These are phyloP conservation scores for Bombus picipes DNA, from an alignment of 1,140 invertebrate genomes.

Conservation along the genomic window DNA sequence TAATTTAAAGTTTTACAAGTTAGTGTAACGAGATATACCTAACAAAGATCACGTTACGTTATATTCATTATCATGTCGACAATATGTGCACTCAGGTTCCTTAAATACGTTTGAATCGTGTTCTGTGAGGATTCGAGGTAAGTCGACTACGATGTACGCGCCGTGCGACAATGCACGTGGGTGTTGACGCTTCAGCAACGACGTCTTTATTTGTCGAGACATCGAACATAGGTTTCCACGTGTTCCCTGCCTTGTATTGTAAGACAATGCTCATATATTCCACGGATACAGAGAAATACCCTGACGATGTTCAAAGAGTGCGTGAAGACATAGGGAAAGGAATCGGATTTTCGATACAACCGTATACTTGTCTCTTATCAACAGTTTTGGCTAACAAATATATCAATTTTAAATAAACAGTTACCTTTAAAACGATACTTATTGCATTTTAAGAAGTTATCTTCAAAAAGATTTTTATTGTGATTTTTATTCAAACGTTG, in stretches of 20 bases:
- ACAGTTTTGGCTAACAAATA: neutral
- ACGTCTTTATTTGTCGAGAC: constrained; percentile 69
- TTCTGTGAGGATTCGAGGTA: constrained; percentile 35
- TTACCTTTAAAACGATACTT: neutral
- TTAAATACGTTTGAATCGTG: constrained; percentile 49
- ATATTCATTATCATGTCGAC: constrained; percentile 43
- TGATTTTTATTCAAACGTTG: too few relatives aligned
- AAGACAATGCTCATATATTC: constrained; percentile 63
- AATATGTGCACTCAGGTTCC: constrained; percentile 43
- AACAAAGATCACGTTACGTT: constrained; percentile 42
- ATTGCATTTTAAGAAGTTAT: neutral
- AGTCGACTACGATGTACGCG: constrained; percentile 41
- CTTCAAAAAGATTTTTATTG: too few relatives aligned
- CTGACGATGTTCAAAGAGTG: neutral
- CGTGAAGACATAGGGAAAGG: neutral
- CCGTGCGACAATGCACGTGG: constrained; percentile 54
- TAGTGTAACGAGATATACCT: constrained; percentile 43
- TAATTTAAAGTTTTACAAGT: constrained; percentile 12
- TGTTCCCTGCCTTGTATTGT: constrained; percentile 63
- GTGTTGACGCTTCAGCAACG: constrained; percentile 64
- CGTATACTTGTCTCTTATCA: neutral
- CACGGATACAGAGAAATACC: constrained; percentile 30
- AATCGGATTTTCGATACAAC: neutral
- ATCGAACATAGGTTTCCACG: constrained; percentile 68
- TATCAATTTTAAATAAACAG: too few relatives aligned